phyloP scores from a whole-genome alignment of 2,888 invertebrate genomes.

The Epistrophe grossulariae region DNA sequence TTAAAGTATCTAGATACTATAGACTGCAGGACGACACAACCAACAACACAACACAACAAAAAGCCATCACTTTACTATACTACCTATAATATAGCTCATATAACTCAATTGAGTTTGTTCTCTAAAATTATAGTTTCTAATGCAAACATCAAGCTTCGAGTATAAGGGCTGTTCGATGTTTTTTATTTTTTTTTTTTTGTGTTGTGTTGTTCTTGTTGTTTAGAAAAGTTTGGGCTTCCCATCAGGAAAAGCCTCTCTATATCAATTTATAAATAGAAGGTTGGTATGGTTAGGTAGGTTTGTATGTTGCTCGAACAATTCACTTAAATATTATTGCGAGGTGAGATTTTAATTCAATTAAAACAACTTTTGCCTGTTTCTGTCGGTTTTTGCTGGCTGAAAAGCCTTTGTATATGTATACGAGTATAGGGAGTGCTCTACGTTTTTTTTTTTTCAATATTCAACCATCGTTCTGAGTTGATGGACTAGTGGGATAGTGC shows the following conservation, averaged over 20 bases:
- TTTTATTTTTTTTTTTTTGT: conserved; percentile 3
- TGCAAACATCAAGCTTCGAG: conserved; percentile 42
- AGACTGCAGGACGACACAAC: neutral
- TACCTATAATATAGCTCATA: conserved; percentile 59
- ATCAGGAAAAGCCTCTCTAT: conserved; percentile 19
- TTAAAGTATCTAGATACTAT: conserved; percentile 51
- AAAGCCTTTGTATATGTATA: conserved; percentile 31
- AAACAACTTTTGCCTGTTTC: conserved; percentile 62
- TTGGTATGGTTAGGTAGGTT: no score
- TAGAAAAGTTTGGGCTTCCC: neutral
- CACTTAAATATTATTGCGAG: conserved; percentile 57
- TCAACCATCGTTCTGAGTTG: conserved; percentile 34
- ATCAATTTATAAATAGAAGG: conserved; percentile 58
- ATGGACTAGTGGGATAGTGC: neutral
- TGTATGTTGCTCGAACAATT: conserved; percentile 47
- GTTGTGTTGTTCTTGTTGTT: neutral
- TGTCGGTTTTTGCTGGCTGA: conserved; percentile 37
- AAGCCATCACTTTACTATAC: conserved; percentile 61
- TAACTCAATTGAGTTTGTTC: conserved; percentile 71
- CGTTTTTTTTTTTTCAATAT: conserved; percentile 52
- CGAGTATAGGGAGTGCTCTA: conserved; percentile 12
- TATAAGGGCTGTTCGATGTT: conserved; percentile 5
- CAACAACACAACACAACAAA: conserved; percentile 56
- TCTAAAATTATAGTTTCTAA: conserved; percentile 69
- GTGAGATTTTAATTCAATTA: conserved; percentile 76